Percentiles rank a stretch among this genome's conserved stretches.
Evolutionary conservation across 2,888 invertebrate species (phyloP).

Genomic region (Apoda limacodes): DNA sequence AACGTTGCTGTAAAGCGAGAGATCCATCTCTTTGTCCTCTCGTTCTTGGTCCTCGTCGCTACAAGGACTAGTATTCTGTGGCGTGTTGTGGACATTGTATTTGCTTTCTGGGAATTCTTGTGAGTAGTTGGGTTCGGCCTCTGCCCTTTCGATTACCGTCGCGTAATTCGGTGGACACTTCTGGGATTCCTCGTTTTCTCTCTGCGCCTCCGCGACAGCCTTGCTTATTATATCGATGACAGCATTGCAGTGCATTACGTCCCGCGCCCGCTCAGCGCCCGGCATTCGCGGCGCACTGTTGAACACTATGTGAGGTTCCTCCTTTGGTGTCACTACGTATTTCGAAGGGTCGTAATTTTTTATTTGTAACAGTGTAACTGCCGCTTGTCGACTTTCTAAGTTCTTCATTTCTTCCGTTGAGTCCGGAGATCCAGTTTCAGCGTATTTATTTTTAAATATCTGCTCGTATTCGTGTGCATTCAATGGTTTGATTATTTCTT

Average conservation of each 20-base stretch:
- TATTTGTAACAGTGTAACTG: slow-evolving; percentile 61
- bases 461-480: slow-evolving; percentile 39
- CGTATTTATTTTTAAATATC: slow-evolving; percentile 44
- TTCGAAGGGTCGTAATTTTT: slow-evolving; percentile 65
- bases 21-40: slow-evolving; percentile 61
- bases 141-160: slow-evolving; percentile 37
- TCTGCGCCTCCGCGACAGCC: slow-evolving; percentile 63
- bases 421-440: slow-evolving; percentile 59
- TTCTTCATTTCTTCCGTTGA: slow-evolving; percentile 67
- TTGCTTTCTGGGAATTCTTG: slow-evolving; percentile 51
- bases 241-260: slow-evolving; percentile 65
- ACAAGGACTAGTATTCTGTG: slow-evolving; percentile 41
- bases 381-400: slow-evolving; percentile 62
- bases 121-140: slow-evolving; percentile 29
- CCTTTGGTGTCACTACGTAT: slow-evolving; percentile 53
- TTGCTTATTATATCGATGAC: slow-evolving; percentile 65
- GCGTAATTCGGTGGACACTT: slow-evolving; percentile 44
- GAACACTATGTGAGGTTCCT: slow-evolving; percentile 68
- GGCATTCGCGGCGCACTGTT: slow-evolving; percentile 70
- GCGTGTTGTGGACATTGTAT: slow-evolving; percentile 39
- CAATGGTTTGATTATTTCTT: slow-evolving; percentile 67
- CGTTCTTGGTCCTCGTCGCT: slow-evolving; percentile 52
- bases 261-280: slow-evolving; percentile 64
- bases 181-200: slow-evolving; percentile 58
- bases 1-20: slow-evolving; percentile 51